Base-by-base conservation (phyloP, 2,113 vertebrate species). In the Eulemur rufifrons region DNA sequence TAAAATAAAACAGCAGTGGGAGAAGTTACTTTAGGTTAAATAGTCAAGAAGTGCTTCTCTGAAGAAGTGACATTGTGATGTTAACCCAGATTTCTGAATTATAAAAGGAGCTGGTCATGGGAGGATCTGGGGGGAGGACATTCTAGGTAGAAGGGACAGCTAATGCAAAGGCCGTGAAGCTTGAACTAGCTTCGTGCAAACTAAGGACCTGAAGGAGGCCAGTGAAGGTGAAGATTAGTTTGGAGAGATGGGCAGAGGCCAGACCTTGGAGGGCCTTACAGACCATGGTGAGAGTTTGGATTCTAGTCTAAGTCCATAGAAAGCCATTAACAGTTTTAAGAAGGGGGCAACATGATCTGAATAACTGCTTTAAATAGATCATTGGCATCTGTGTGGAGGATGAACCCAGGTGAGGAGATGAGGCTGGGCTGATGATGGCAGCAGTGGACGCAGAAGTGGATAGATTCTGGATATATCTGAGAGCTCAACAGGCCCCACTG, bases 41-140 rank as follows among this genome's bases (percentile, higher is more conserved):
- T 92, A 95, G 64, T 83, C 4, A 56, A 80, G 69, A 59, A 71
- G 73, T 93, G 23, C 15, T 93, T 89, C 73, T 83, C 59, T 42
- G 27, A 64, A 18, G 50, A 86, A 94, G 52, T 86, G 37, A 66
- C 61, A 14, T 54, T 74, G 25, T 61, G 42, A 73, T 47, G 66
- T 34, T 91, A 84, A 83, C 37, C 37, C 81, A 71, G 85, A 76
- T 64, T 95, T 95, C 78, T 86, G 42, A 69, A 85, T 86, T 45
- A 39, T 76, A 54, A 71, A 90, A 86, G 61, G 64, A 95, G 32
- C 17, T 66, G 56, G 5, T 80, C 59, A n/a, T 78, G n/a, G 84
- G 73, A 89, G 59, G 50, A 34, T 80, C 37, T 73, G 3, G 39
- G 23, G 29, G 7, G 71, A 76, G 15, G 64, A n/a, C 32, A 56